Percentiles rank a stretch among this genome's conserved stretches.
Conservation (phyloP, 1,140 invertebrate genomes). For the Carcinoscorpius rotundicauda region DNA sequence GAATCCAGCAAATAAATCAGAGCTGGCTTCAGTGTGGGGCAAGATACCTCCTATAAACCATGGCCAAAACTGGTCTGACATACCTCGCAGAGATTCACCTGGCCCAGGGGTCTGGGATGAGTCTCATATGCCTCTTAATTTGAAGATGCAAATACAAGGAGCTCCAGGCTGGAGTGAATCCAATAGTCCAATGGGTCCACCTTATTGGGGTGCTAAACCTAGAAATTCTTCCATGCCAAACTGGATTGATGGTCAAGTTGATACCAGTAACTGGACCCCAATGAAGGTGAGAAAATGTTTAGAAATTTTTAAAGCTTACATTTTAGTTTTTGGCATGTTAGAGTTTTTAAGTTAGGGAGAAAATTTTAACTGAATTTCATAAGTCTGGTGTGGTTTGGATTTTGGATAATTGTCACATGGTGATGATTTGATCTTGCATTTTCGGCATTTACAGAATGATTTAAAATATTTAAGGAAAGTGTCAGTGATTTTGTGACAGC, state of each 20-base stretch:
- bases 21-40: conserved; percentile 17
- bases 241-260: conserved; percentile 46
- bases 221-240: conserved; percentile 41
- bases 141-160: conserved; percentile 10
- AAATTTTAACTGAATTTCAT: no score
- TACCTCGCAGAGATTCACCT: conserved; percentile 31
- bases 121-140: conserved; percentile 25
- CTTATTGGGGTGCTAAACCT: conserved; percentile 39
- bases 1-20: conserved; percentile 21
- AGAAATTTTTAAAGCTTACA: no score
- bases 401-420: no score
- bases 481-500: no score
- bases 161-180: conserved; percentile 35
- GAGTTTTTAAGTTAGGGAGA: no score
- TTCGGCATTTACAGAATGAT: no score
- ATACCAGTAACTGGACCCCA: conserved; percentile 43
- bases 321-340: no score
- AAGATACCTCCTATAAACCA: conserved; percentile 15
- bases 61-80: conserved; percentile 26
- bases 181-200: conserved; percentile 24
- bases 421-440: no score
- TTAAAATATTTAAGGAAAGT: no score
- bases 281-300: no score
- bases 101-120: conserved; percentile 51
- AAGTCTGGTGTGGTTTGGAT: no score